Conservation (phyloP, 2,888 invertebrate genomes). For the Latrodectus elegans region DNA sequence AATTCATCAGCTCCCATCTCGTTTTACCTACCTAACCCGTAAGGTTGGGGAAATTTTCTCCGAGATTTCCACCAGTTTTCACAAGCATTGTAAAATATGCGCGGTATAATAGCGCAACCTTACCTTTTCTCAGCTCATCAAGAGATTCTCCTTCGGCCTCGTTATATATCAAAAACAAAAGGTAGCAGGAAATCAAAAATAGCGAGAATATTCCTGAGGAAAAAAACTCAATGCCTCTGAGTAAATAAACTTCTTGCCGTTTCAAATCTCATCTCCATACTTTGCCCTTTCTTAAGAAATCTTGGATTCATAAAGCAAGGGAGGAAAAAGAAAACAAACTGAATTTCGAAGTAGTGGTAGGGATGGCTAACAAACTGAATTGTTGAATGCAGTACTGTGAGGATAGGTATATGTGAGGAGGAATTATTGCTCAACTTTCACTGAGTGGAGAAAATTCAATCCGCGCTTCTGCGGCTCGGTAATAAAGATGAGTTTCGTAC, state of each 20-base stretch:
- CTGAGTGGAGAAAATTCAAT: too few relatives aligned
- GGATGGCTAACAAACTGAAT: slow-evolving; percentile 59
- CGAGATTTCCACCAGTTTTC: background rate
- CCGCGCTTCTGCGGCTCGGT: too few relatives aligned
- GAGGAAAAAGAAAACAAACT: slow-evolving; percentile 39
- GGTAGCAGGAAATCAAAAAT: slow-evolving; percentile 27
- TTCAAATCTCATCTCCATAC: slow-evolving; percentile 57
- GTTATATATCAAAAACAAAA: slow-evolving; percentile 18
- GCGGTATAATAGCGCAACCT: background rate
- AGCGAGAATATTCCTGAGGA: slow-evolving; percentile 8
- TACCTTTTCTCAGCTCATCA: slow-evolving; percentile 28
- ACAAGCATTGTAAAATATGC: background rate
- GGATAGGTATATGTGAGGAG: background rate
- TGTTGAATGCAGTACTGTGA: slow-evolving; percentile 31
- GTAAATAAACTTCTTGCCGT: slow-evolving; percentile 53
- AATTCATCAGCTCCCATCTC: background rate
- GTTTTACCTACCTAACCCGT: background rate
- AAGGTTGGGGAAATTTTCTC: background rate
- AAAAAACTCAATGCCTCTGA: slow-evolving; percentile 32
- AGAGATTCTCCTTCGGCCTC: background rate
- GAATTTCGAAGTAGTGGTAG: slow-evolving; percentile 37
- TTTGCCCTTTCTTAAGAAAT: slow-evolving; percentile 56
- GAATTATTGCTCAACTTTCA: slow-evolving; percentile 18
- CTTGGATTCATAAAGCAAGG: slow-evolving; percentile 44
- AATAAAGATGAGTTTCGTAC: too few relatives aligned